Conservation (phyloP, 2,797 vertebrate genomes). For the Siniperca obscura region DNA sequence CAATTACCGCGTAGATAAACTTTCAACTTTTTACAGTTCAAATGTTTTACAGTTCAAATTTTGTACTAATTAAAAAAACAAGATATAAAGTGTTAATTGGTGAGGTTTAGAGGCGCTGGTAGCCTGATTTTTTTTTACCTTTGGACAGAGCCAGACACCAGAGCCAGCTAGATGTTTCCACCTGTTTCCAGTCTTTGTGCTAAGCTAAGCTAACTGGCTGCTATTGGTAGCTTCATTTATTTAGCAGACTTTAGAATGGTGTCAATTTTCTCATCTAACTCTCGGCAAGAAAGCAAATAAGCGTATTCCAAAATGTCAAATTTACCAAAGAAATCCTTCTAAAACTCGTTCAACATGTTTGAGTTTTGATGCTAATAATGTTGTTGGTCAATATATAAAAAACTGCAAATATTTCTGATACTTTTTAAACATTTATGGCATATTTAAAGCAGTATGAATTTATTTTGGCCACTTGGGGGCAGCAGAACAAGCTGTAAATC, state of each 20-base stretch:
- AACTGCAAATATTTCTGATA: neutral
- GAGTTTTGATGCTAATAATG: no score
- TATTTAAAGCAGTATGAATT: neutral
- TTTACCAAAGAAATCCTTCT: neutral
- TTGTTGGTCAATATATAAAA: neutral
- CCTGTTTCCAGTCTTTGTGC: neutral
- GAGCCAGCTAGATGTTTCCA: neutral
- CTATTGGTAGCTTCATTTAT: neutral
- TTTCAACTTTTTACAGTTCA: neutral
- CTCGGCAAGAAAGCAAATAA: neutral
- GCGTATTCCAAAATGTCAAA: neutral
- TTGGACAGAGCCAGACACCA: neutral
- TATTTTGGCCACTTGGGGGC: neutral
- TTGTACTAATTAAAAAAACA: neutral
- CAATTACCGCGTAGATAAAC: conserved; percentile 16
- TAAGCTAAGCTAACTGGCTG: neutral
- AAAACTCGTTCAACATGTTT: neutral
- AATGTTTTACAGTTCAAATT: no score
- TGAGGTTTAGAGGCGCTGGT: neutral
- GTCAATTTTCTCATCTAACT: neutral
- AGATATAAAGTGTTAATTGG: neutral
- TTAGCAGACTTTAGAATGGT: neutral
- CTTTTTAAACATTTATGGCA: neutral
- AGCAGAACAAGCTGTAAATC: neutral
- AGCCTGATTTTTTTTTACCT: neutral